Conservation (phyloP, 2,888 invertebrate species). For the Acanthosoma haemorrhoidale region DNA sequence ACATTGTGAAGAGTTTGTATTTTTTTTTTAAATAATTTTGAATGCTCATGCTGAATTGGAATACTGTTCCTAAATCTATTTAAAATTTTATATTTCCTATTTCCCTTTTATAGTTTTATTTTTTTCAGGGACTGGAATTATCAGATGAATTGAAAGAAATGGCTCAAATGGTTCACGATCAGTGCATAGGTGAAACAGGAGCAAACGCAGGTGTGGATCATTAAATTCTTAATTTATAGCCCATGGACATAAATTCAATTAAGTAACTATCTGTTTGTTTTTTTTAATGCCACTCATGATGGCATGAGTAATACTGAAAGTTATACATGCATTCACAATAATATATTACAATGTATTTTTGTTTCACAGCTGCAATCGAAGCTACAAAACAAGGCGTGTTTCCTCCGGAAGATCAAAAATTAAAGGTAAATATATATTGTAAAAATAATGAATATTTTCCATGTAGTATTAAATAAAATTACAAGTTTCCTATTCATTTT, state of each 20-base stretch:
- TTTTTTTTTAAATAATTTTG: too few relatives aligned
- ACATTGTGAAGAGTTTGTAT: too few relatives aligned
- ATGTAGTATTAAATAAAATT: not conserved
- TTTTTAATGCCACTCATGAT: too few relatives aligned
- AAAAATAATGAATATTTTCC: not conserved
- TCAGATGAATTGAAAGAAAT: slow-evolving; percentile 51
- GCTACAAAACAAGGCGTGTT: slow-evolving; percentile 45
- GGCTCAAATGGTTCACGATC: slow-evolving; percentile 45
- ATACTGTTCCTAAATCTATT: too few relatives aligned
- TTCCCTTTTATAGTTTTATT: too few relatives aligned
- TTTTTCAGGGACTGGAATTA: slow-evolving; percentile 42
- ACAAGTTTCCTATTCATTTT: not conserved
- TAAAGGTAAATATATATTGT: slow-evolving; percentile 44
- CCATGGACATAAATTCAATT: too few relatives aligned
- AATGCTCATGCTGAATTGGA: too few relatives aligned
- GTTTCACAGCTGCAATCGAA: slow-evolving; percentile 45
- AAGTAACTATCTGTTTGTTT: not conserved
- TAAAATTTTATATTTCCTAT: too few relatives aligned
- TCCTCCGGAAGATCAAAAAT: slow-evolving; percentile 44
- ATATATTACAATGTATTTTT: too few relatives aligned
- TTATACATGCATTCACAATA: too few relatives aligned
- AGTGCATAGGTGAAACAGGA: slow-evolving; percentile 47
- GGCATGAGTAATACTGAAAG: too few relatives aligned
- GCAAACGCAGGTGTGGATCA: slow-evolving; percentile 45
- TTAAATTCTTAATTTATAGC: too few relatives aligned